phyloP scores from a whole-genome alignment of 2,888 invertebrate species.

The Silvanus unidentatus region DNA sequence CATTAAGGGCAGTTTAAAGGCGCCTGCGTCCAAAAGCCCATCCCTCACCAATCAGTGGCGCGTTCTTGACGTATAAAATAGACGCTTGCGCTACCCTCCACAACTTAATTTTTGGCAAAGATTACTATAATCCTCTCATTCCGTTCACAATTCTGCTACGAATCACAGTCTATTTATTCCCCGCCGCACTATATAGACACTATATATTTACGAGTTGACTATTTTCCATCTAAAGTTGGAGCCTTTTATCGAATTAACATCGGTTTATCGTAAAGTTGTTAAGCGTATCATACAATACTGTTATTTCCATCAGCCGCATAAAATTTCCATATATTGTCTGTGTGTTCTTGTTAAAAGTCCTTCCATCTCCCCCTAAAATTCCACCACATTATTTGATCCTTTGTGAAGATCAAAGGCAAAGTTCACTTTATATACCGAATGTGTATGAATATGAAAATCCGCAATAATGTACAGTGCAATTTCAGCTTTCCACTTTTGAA shows the following conservation, averaged over 20 bases:
- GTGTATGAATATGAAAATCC: constrained; percentile 32
- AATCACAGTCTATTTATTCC: no score
- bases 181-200: no score
- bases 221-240: not conserved
- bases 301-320: no score
- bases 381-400: constrained; percentile 31
- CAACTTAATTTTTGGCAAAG: constrained; percentile 27
- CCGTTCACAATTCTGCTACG: constrained; percentile 8
- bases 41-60: constrained; percentile 32
- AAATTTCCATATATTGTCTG: no score
- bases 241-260: no score
- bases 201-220: no score
- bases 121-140: constrained; percentile 22
- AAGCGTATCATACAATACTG: no score
- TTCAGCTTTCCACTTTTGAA: no score
- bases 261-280: no score
- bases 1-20: constrained; percentile 38
- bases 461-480: no score
- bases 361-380: constrained; percentile 9
- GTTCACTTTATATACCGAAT: constrained; percentile 39
- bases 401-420: constrained; percentile 40
- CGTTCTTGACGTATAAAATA: constrained; percentile 20
- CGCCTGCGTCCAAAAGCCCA: constrained; percentile 34
- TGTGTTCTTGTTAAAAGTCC: constrained; percentile 10
- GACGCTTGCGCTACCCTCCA: constrained; percentile 29